Conservation (phyloP, 2,888 invertebrate species). For the Masnerella sp. region DNA sequence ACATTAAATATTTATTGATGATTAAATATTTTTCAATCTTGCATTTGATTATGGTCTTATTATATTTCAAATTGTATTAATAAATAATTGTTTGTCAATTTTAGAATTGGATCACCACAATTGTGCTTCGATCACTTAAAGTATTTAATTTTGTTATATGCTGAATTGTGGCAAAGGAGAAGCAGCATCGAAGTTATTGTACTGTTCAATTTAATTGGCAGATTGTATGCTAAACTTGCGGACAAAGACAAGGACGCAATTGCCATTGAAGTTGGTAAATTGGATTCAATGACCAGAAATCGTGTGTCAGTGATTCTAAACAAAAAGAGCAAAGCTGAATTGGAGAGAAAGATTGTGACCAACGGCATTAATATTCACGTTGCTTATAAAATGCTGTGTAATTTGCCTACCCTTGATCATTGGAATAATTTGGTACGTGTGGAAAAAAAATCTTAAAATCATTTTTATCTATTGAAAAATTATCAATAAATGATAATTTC, state of each 20-base stretch:
- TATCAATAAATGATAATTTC: not conserved
- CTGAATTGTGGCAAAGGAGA: constrained; percentile 61
- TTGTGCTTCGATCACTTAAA: constrained; percentile 68
- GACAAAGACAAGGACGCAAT: constrained; percentile 64
- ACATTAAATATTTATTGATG: constrained; percentile 18
- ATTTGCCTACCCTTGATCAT: constrained; percentile 65
- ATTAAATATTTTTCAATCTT: not conserved
- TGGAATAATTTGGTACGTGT: constrained; percentile 68
- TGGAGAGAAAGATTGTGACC: constrained; percentile 50
- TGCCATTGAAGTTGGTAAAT: constrained; percentile 57
- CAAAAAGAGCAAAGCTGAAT: constrained; percentile 53
- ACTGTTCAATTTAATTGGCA: constrained; percentile 66
- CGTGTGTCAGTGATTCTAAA: constrained; percentile 56
- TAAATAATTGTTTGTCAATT: constrained; percentile 16
- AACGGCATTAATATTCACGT: constrained; percentile 33
- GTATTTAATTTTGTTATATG: constrained; percentile 67
- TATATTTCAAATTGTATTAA: no score
- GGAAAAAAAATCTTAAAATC: no score
- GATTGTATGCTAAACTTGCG: constrained; percentile 67
- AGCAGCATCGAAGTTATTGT: constrained; percentile 65
- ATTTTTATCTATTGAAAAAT: no score
- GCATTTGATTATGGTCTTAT: no score
- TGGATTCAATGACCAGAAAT: constrained; percentile 51
- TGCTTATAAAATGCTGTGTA: constrained; percentile 60
- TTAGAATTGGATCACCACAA: constrained; percentile 67